phyloP scores from a whole-genome alignment of 64 coral and sea anemone species.

The Montipora efflorescens region DNA sequence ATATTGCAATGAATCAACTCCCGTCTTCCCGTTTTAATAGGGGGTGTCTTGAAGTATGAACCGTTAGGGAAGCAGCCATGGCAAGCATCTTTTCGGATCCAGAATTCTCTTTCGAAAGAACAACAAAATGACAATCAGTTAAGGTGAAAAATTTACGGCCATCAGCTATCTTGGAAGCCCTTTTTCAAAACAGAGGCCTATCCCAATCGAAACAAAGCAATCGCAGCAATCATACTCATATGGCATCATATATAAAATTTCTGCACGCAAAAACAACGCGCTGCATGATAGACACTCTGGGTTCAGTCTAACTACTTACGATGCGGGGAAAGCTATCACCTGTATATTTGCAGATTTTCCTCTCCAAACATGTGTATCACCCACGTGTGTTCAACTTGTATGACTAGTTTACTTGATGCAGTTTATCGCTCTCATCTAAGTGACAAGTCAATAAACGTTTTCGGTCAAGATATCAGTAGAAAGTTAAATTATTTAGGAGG shows the following conservation, averaged over 20 bases:
- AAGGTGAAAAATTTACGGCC: background rate
- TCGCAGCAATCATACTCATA: background rate
- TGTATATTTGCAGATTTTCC: too few species aligned
- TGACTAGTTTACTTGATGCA: too few species aligned
- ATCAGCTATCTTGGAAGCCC: background rate
- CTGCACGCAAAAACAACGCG: conserved; percentile 4
- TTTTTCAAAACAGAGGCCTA: background rate
- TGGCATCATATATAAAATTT: background rate
- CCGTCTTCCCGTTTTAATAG: background rate
- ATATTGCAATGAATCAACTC: background rate
- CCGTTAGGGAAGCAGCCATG: background rate
- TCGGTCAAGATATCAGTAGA: too few species aligned
- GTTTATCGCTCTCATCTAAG: too few species aligned
- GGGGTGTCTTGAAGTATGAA: conserved; percentile 46
- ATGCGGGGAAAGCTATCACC: too few species aligned
- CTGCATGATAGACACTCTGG: too few species aligned
- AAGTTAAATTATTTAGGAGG: too few species aligned
- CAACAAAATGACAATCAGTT: conserved; percentile 20
- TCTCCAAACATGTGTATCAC: too few species aligned
- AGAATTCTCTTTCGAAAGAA: background rate
- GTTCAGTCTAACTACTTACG: too few species aligned
- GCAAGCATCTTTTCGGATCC: background rate
- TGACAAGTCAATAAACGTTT: too few species aligned
- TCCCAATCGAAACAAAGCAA: background rate
- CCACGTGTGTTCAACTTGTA: too few species aligned